Conservation (phyloP, 2,888 invertebrate species). For the Oscheius sp. region DNA sequence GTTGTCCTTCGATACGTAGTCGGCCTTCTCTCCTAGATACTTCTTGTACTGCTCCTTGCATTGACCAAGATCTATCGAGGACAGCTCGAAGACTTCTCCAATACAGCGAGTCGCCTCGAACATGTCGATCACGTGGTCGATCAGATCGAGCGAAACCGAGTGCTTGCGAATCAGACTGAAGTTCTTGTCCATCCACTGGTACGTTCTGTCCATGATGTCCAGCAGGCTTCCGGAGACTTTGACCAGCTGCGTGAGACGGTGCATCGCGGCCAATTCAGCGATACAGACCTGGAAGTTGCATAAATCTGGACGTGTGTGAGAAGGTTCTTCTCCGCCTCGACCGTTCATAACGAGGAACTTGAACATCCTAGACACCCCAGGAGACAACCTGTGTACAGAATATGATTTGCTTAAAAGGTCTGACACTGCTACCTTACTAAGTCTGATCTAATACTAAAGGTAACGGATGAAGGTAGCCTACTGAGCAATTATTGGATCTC, state of each 20-base stretch:
- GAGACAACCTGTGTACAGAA: no score
- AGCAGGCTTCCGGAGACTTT: slow-evolving; percentile 39
- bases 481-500: no score
- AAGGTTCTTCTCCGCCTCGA: not conserved
- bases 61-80: slow-evolving; percentile 39
- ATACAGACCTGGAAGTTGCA: slow-evolving; percentile 28
- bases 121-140: slow-evolving; percentile 37
- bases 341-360: not conserved
- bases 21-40: slow-evolving; percentile 8
- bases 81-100: slow-evolving; percentile 46
- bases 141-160: slow-evolving; percentile 21
- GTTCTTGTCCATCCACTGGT: slow-evolving; percentile 42
- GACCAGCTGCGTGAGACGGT: slow-evolving; percentile 41
- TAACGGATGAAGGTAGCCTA: no score
- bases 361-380: no score
- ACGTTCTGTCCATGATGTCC: slow-evolving; percentile 39
- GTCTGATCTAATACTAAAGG: no score
- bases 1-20: slow-evolving; percentile 6
- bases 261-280: slow-evolving; percentile 40
- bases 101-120: slow-evolving; percentile 47
- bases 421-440: no score
- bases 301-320: not conserved
- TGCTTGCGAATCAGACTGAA: slow-evolving; percentile 31
- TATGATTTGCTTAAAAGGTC: no score
- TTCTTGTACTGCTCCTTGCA: slow-evolving; percentile 25